Conservation (phyloP, 2,888 invertebrate genomes). For the Ornithoptera priamus region DNA sequence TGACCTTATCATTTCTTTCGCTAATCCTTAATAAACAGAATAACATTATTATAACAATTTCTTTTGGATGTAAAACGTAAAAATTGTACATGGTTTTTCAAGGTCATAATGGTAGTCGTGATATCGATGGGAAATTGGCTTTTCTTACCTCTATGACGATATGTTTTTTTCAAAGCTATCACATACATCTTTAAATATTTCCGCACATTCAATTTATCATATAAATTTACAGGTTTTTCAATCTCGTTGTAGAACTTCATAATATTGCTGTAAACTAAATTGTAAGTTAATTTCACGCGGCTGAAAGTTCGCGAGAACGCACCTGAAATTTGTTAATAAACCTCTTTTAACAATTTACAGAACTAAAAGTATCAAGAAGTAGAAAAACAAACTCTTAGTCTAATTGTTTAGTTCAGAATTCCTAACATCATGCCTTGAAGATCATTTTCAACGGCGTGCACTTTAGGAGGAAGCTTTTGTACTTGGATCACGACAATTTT, state of each 20-base stretch:
- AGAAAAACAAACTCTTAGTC: too few species aligned
- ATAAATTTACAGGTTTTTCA: constrained; percentile 62
- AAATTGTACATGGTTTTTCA: too few species aligned
- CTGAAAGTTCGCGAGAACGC: constrained; percentile 73
- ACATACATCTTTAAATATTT: constrained; percentile 69
- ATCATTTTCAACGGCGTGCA: too few species aligned
- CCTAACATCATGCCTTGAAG: too few species aligned
- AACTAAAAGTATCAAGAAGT: too few species aligned
- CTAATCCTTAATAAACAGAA: constrained; percentile 52
- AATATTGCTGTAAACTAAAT: constrained; percentile 56
- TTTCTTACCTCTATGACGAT: constrained; percentile 65
- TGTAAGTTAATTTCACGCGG: constrained; percentile 65
- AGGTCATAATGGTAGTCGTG: too few species aligned
- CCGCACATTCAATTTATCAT: constrained; percentile 49
- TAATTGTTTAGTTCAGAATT: too few species aligned
- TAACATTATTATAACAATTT: background rate
- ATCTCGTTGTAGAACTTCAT: constrained; percentile 66
- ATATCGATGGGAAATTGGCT: background rate
- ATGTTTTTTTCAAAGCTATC: constrained; percentile 63
- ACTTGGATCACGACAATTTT: too few species aligned
- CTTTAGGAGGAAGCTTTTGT: too few species aligned
- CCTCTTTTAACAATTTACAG: too few species aligned
- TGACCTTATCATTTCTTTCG: constrained; percentile 62
- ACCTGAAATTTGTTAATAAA: constrained; percentile 40
- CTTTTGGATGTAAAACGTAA: too few species aligned